These are phyloP conservation scores for Drosophila bocqueti DNA, from an alignment of 1,140 invertebrate genomes.

Conservation along the genomic window DNA sequence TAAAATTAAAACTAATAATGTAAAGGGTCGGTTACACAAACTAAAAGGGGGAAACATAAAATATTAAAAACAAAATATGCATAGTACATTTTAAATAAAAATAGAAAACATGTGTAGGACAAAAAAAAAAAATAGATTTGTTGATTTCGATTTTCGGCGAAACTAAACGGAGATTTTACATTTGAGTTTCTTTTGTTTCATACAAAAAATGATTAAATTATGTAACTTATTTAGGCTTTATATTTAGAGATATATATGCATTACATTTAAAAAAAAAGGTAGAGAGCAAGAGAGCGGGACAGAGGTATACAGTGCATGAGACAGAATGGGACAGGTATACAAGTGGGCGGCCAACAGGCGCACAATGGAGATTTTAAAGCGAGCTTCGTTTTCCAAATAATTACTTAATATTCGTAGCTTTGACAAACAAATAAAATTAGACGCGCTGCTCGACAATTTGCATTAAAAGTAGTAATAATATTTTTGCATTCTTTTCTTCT, in stretches of 20 bases:
- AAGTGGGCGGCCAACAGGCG: conserved; percentile 13
- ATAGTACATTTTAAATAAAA: conserved; percentile 40
- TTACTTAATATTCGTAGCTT: conserved; percentile 17
- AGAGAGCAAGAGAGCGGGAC: conserved; percentile 36
- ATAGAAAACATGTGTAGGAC: conserved; percentile 45
- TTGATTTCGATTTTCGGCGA: conserved; percentile 34
- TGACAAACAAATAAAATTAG: conserved; percentile 32
- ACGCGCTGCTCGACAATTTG: conserved; percentile 3
- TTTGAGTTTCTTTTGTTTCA: conserved; percentile 33
- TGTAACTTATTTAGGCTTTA: conserved; percentile 68
- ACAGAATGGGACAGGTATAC: conserved; percentile 44
- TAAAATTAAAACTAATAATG: conserved; percentile 40
- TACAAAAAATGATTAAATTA: conserved; percentile 68
- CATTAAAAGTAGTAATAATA: background rate
- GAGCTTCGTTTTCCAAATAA: conserved; percentile 27
- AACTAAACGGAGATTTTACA: conserved; percentile 64
- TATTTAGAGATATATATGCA: conserved; percentile 58
- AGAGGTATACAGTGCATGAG: conserved; percentile 46
- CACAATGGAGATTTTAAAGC: conserved; percentile 24
- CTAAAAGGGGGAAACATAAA: conserved; percentile 60
- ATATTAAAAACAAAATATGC: conserved; percentile 58
- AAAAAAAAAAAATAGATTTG: conserved; percentile 4
- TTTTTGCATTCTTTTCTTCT: background rate
- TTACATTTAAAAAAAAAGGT: conserved; percentile 51
- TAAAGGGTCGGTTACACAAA: conserved; percentile 46